Evolutionary conservation across 1,140 invertebrate genomes (phyloP).

Genomic region (Drosophila aff.): DNA sequence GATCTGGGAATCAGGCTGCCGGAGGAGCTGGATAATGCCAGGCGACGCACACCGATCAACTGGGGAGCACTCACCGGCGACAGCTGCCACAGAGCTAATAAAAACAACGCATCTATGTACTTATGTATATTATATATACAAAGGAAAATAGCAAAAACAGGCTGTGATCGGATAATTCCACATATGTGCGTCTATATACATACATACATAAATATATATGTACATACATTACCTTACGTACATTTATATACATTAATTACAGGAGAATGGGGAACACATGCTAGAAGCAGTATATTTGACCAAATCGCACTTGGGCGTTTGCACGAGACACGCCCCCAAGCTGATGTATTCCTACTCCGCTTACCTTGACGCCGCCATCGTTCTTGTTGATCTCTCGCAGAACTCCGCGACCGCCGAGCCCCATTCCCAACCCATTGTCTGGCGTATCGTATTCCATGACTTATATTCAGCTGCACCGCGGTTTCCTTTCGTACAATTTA

Average conservation of each 20-base stretch:
- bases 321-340: slow-evolving; percentile 9
- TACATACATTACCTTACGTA: too few species aligned
- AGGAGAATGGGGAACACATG: neutral
- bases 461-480: neutral
- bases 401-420: slow-evolving; percentile 47
- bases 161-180: slow-evolving; percentile 16
- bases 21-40: slow-evolving; percentile 37
- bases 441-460: slow-evolving; percentile 54
- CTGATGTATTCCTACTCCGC: slow-evolving; percentile 2
- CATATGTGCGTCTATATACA: neutral
- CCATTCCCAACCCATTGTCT: slow-evolving; percentile 9
- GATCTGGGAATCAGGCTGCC: neutral
- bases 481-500: neutral
- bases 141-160: slow-evolving; percentile 25
- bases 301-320: slow-evolving; percentile 6
- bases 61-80: slow-evolving; percentile 11
- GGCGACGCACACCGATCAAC: slow-evolving; percentile 21
- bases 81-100: slow-evolving; percentile 35
- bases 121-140: slow-evolving; percentile 7
- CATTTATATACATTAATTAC: neutral
- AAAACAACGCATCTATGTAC: slow-evolving; percentile 4
- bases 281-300: slow-evolving; percentile 10
- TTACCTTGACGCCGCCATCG: slow-evolving; percentile 65
- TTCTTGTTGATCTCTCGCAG: slow-evolving; percentile 68
- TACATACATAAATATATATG: too few species aligned